Percentiles rank a stretch among this genome's conserved stretches.
phyloP scores from a whole-genome alignment of 2,113 vertebrate species.

The Limnothrissa miodon region DNA sequence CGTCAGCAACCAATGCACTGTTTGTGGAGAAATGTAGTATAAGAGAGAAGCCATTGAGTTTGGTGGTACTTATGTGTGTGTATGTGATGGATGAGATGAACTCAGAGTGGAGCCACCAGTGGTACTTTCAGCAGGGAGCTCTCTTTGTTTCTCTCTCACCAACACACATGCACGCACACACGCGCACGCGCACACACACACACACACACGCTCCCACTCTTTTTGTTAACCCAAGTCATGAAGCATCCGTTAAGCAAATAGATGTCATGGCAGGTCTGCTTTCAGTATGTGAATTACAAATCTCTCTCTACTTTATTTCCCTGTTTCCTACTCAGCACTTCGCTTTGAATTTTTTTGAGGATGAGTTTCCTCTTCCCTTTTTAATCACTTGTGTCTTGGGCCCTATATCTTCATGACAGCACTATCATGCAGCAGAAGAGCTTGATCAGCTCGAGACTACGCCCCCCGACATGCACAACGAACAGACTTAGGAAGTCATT shows the following conservation, averaged over 20 bases:
- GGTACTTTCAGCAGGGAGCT: not conserved
- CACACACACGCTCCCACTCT: not conserved
- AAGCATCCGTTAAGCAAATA: not conserved
- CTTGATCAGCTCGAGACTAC: no score
- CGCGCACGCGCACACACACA: not conserved
- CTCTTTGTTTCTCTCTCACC: not conserved
- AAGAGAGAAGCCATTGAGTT: not conserved
- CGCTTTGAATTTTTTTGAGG: not conserved
- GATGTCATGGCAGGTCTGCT: not conserved
- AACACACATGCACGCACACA: no score
- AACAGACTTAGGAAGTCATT: no score
- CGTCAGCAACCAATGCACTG: not conserved
- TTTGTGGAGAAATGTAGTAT: no score
- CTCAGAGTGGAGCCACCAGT: not conserved
- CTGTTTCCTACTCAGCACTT: not conserved
- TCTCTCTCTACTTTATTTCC: not conserved
- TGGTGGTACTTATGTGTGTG: not conserved
- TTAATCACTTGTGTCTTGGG: not conserved
- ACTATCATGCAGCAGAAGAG: no score
- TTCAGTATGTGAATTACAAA: not conserved
- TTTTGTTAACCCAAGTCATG: not conserved
- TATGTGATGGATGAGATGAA: not conserved
- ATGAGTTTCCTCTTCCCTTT: not conserved
- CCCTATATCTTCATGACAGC: no score
- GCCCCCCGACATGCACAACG: no score